Evolutionary conservation across 2,888 invertebrate genomes (phyloP).

Genomic region (Argyresthia goedartella): DNA sequence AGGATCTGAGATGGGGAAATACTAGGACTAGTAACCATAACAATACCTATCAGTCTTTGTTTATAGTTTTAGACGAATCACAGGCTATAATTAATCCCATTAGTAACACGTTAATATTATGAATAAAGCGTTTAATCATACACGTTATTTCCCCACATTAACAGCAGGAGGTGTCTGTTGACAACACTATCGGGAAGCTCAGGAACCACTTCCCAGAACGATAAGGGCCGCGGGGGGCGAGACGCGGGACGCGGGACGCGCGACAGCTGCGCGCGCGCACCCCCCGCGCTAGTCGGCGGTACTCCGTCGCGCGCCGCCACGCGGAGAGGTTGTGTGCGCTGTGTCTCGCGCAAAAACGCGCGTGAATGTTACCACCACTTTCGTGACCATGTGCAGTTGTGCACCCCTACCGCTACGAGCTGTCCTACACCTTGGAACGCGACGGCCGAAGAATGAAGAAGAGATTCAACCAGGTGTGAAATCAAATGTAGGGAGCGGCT

Average conservation of each 20-base stretch:
- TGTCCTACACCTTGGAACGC: background rate
- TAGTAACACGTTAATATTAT: too few relatives aligned
- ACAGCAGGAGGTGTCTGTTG: too few relatives aligned
- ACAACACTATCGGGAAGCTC: conserved; percentile 62
- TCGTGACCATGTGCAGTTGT: conserved; percentile 20
- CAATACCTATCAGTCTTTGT: too few relatives aligned
- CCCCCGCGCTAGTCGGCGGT: conserved; percentile 44
- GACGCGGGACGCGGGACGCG: conserved; percentile 29
- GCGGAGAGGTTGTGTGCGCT: conserved; percentile 24
- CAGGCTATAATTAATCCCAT: too few relatives aligned
- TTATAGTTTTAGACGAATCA: too few relatives aligned
- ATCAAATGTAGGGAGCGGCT: conserved; percentile 29
- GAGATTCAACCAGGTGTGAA: background rate
- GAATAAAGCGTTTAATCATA: too few relatives aligned
- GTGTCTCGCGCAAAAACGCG: conserved; percentile 27
- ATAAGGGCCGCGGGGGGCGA: conserved; percentile 49
- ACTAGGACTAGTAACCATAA: too few relatives aligned
- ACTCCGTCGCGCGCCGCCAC: conserved; percentile 40
- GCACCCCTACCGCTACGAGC: background rate
- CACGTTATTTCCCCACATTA: too few relatives aligned
- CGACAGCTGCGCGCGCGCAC: conserved; percentile 64
- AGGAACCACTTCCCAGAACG: conserved; percentile 71
- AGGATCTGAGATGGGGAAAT: too few relatives aligned
- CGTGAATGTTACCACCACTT: conserved; percentile 33
- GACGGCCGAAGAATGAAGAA: background rate